Evolutionary conservation across 1,140 invertebrate genomes (phyloP).

Genomic region (Rhagoletis zephyria): DNA sequence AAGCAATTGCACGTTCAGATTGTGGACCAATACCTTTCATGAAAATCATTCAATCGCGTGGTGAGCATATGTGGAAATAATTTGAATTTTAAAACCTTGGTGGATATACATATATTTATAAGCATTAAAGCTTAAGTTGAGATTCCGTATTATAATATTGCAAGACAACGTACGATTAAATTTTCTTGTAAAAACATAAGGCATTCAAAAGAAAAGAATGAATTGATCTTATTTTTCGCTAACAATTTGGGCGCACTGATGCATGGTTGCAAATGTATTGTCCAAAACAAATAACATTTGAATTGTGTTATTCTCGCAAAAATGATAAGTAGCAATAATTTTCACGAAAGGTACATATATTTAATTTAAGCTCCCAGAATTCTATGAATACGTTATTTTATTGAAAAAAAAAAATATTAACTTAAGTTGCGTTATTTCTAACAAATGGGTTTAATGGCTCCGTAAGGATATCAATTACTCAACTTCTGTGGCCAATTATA

Average conservation of each 20-base stretch:
- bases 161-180: no score
- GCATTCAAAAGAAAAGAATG: no score
- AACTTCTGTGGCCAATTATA: background rate
- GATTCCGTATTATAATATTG: no score
- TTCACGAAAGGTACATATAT: background rate
- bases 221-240: no score
- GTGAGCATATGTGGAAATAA: background rate
- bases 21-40: background rate
- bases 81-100: no score
- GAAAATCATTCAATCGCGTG: background rate
- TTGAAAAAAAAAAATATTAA: background rate
- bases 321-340: background rate
- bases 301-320: background rate
- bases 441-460: background rate
- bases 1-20: background rate
- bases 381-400: background rate
- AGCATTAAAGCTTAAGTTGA: no score
- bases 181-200: no score
- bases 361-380: background rate
- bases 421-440: background rate
- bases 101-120: no score
- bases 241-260: no score
- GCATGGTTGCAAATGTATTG: no score
- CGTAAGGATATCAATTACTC: background rate
- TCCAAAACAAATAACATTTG: no score